Percentiles rank a stretch among this genome's conserved stretches.
phyloP scores from a whole-genome alignment of 2,113 vertebrate genomes.

The Calonectris borealis region DNA sequence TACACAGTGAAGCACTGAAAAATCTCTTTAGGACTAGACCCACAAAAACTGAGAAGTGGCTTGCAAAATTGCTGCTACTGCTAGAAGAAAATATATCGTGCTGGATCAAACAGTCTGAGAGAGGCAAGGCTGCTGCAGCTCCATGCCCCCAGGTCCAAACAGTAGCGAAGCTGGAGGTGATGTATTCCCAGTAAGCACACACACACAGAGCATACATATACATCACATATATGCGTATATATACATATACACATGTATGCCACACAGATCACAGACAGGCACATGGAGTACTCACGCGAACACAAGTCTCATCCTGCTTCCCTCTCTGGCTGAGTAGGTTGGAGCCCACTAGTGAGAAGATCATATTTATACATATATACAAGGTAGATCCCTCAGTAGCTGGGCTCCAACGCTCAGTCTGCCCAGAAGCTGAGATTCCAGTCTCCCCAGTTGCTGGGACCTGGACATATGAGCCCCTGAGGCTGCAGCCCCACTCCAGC shows the following conservation, averaged over 20 bases:
- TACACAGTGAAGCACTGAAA: not conserved
- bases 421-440: not conserved
- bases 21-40: not conserved
- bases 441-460: not conserved
- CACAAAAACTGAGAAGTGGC: not conserved
- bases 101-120: not conserved
- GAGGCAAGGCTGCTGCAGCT: not conserved
- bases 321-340: fast-evolving
- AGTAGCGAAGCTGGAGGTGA: not conserved
- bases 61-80: not conserved
- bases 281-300: not conserved
- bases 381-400: not conserved
- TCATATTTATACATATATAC: fast-evolving
- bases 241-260: fast-evolving
- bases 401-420: not conserved
- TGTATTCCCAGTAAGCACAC: not conserved
- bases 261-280: not conserved
- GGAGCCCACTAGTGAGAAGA: not conserved
- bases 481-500: not conserved
- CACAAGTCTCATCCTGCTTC: not conserved
- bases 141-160: not conserved
- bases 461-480: not conserved
- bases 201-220: not conserved
- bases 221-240: not conserved
- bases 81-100: not conserved